phyloP scores from a whole-genome alignment of 2,888 invertebrate species.

The Litoditis marina region DNA sequence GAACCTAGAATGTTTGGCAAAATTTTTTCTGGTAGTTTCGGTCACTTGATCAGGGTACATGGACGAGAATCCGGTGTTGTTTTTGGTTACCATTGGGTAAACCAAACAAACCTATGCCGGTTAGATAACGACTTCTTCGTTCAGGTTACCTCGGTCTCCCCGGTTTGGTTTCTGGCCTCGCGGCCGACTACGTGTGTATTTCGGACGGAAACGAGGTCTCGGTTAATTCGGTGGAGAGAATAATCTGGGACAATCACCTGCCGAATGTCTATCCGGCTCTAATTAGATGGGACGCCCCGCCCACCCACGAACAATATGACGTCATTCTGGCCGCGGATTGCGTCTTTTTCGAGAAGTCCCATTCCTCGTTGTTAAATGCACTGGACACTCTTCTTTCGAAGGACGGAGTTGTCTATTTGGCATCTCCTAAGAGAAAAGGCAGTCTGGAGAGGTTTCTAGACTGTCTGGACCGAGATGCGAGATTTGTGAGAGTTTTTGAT shows the following conservation, averaged over 20 bases:
- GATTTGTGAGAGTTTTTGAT: not conserved
- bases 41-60: too few relatives aligned
- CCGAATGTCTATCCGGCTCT: not conserved
- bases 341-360: slow-evolving; percentile 36
- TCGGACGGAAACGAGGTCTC: slow-evolving; percentile 41
- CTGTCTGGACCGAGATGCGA: slow-evolving; percentile 16
- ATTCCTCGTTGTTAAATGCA: slow-evolving; percentile 23
- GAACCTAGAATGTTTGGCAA: too few relatives aligned
- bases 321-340: slow-evolving; percentile 43
- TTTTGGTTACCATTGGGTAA: too few relatives aligned
- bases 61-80: too few relatives aligned
- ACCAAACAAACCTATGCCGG: too few relatives aligned
- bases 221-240: slow-evolving; percentile 14
- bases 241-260: slow-evolving; percentile 4
- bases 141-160: slow-evolving; percentile 37
- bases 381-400: not conserved
- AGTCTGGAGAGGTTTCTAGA: slow-evolving; percentile 27
- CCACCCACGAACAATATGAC: slow-evolving; percentile 19
- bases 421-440: slow-evolving; percentile 34
- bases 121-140: too few relatives aligned
- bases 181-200: slow-evolving; percentile 16
- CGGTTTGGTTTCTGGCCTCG: slow-evolving; percentile 13
- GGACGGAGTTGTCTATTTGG: slow-evolving; percentile 23
- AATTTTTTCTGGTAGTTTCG: too few relatives aligned
- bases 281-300: slow-evolving; percentile 10